Evolutionary conservation across 2,113 vertebrate genomes (phyloP).

Genomic region (Charadrius vociferus): DNA sequence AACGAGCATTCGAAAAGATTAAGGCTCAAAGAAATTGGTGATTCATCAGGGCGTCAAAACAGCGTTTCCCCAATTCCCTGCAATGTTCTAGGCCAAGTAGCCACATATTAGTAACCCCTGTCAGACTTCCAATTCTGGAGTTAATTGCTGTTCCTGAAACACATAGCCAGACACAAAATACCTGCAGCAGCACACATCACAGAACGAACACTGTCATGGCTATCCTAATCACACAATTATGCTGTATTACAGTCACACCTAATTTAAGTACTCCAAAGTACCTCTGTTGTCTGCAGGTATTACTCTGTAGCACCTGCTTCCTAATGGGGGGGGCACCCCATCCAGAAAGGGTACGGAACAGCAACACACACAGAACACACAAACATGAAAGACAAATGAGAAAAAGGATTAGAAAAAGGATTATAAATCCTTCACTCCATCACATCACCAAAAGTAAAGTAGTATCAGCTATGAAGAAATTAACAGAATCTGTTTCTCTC

Average conservation of each 20-base stretch:
- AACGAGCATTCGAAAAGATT: slow-evolving; percentile 41
- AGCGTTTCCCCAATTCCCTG: slow-evolving; percentile 33
- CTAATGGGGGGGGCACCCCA: not conserved
- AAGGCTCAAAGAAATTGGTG: slow-evolving; percentile 58
- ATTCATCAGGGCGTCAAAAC: slow-evolving; percentile 57
- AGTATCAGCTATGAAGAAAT: not conserved
- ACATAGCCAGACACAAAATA: slow-evolving; percentile 43
- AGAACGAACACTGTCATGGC: not conserved
- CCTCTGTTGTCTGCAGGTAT: not conserved
- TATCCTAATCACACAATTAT: not conserved
- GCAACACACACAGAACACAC: not conserved
- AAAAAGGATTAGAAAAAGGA: not conserved
- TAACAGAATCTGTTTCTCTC: not conserved
- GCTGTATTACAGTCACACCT: slow-evolving; percentile 8
- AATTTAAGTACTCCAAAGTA: not conserved
- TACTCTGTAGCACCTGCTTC: not conserved
- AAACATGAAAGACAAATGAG: not conserved
- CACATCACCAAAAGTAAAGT: not conserved
- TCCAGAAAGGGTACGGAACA: not conserved
- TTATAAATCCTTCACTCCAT: not conserved
- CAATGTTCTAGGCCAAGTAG: slow-evolving; percentile 40
- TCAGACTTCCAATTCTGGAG: slow-evolving; percentile 37
- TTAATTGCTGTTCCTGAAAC: slow-evolving; percentile 48
- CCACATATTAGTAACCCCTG: not conserved
- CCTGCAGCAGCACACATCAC: slow-evolving; percentile 51